phyloP scores from a whole-genome alignment of 1,140 invertebrate genomes.

The Fopius arisanus region DNA sequence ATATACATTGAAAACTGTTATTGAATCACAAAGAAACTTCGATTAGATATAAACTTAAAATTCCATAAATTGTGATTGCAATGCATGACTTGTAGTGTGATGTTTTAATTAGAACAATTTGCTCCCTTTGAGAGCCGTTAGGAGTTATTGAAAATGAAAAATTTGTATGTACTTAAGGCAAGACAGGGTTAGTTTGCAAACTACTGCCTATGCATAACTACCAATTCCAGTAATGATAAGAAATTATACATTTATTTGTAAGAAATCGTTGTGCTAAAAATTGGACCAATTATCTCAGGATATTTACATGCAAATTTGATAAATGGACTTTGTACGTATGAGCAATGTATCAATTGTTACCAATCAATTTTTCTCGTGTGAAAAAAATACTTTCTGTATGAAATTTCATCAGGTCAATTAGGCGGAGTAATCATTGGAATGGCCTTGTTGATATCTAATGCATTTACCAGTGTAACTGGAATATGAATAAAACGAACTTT shows the following conservation, averaged over 20 bases:
- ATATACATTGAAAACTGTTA: slow-evolving; percentile 19
- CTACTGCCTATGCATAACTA: background rate
- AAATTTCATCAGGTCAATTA: background rate
- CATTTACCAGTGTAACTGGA: slow-evolving; percentile 3
- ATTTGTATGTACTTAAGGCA: background rate
- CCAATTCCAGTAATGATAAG: background rate
- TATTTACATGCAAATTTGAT: background rate
- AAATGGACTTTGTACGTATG: slow-evolving; percentile 4
- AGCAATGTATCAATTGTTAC: slow-evolving; percentile 7
- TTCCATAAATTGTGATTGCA: slow-evolving; percentile 29
- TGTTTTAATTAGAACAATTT: background rate
- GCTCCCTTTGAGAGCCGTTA: no score
- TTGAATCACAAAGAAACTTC: background rate
- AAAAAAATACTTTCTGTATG: background rate
- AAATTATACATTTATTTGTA: background rate
- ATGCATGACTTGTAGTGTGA: background rate
- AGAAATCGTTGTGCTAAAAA: background rate
- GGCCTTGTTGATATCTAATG: background rate
- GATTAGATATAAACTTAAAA: slow-evolving; percentile 33
- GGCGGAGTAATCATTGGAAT: background rate
- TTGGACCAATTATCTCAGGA: slow-evolving; percentile 3
- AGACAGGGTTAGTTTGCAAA: background rate
- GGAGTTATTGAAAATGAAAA: background rate
- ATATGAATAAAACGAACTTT: background rate
- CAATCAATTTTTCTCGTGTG: background rate